Evolutionary conservation across 2,888 invertebrate species (phyloP).

Genomic region (Orgyia antiqua): DNA sequence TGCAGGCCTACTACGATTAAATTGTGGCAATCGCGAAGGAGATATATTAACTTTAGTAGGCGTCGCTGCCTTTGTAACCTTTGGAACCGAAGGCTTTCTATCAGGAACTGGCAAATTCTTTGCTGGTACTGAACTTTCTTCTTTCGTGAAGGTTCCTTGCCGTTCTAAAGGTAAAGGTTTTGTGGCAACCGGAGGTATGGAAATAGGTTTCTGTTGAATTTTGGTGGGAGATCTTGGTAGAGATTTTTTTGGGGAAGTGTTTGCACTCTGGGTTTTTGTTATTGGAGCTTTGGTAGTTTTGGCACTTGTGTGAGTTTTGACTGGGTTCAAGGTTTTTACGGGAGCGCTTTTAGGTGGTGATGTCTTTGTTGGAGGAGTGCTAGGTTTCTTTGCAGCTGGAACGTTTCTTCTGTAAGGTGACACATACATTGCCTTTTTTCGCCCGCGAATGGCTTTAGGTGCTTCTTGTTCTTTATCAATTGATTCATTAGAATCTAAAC

Average conservation of each 20-base stretch:
- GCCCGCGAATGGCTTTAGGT: conserved; percentile 81
- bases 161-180: conserved; percentile 81
- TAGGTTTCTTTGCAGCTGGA: conserved; percentile 49
- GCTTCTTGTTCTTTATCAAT: conserved; percentile 55
- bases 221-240: conserved; percentile 50
- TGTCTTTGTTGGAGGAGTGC: conserved; percentile 26
- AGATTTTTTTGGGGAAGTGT: conserved; percentile 59
- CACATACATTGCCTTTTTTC: conserved; percentile 83
- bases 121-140: conserved; percentile 77
- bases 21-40: conserved; percentile 63
- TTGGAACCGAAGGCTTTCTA: conserved; percentile 36
- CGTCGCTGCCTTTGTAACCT: conserved; percentile 39
- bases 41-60: conserved; percentile 59
- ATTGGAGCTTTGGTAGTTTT: conserved; percentile 42
- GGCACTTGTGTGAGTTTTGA: conserved; percentile 47
- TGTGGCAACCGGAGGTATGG: conserved; percentile 39
- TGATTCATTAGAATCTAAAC: conserved; percentile 66
- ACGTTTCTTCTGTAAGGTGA: conserved; percentile 72
- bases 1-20: conserved; percentile 42
- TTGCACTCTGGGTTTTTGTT: conserved; percentile 42
- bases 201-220: conserved; percentile 37
- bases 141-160: conserved; percentile 95
- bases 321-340: conserved; percentile 27
- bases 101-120: conserved; percentile 55
- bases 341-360: conserved; percentile 38